Evolutionary conservation across 2,113 vertebrate genomes (phyloP), one percentile per base, ranked within the genome.

Genomic region (Podocnemis expansa): DNA sequence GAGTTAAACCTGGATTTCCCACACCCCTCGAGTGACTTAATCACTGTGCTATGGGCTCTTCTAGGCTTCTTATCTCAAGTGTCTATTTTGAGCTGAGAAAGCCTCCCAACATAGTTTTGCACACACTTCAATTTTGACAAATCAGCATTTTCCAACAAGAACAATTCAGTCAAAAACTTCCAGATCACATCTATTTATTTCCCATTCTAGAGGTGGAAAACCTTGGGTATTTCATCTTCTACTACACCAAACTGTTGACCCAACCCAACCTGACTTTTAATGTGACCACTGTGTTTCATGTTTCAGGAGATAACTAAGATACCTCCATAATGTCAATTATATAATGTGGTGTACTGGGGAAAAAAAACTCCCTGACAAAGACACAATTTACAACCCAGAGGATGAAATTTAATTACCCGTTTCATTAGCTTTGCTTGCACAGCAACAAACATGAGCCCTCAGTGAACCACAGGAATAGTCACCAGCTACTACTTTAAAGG

Each of bases 401-500:
- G 91, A 93, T 96, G 91, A 97, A 91, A 91, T 88, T 97, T 96
- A 97, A 97, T 96, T 93, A 94, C 87, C 96, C 93, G 90, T 96
- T 95, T 97, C 95, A 96, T 95, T 97, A 93, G 95, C 93, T 93
- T 97, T 91, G 91, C 93, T 93, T 95, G 90, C 95, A 89, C 45
- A 80, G 91, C 67, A 85, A 93, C 58, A 88, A 80, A 84, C 31
- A 80, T 82, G 91, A 95, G 91, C 95, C 93, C 94, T 90, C 95
- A 93, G 4, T 90, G 95, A 97, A 93, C 97, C 95, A 94, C 91
- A 87, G 89, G 96, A 96, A 95, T 1, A 94, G 92, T 94, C 78
- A 51, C 73, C 92, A 87, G 88, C 90, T 91, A 78, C 78, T 91
- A 84, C 93, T 94, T 91, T 84, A 63, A 93, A 87, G 90, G 70